Conservation (phyloP, 2,113 vertebrate species). For the Xenopus laevis region DNA sequence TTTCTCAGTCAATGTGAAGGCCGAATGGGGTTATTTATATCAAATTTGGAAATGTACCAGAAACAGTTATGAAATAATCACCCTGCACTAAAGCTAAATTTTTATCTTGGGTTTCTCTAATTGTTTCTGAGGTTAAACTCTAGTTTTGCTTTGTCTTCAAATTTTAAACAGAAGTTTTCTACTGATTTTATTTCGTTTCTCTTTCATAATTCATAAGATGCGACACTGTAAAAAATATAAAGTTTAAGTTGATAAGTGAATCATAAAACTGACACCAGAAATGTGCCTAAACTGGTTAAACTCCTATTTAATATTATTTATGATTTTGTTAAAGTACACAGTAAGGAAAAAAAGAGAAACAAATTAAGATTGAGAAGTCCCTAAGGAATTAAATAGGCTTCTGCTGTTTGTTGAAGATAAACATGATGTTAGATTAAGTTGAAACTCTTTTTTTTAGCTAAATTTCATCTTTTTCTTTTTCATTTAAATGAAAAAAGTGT, state of each 20-base stretch:
- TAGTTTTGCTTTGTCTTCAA: slow-evolving; percentile 15
- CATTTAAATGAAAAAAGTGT: too few relatives aligned
- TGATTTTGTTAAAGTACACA: slow-evolving; percentile 38
- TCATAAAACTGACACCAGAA: slow-evolving; percentile 49
- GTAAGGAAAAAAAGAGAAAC: slow-evolving; percentile 35
- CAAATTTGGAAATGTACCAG: neutral
- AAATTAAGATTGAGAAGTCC: slow-evolving; percentile 33
- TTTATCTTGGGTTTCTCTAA: neutral
- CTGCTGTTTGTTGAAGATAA: slow-evolving; percentile 4
- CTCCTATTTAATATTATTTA: slow-evolving; percentile 48
- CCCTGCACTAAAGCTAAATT: neutral
- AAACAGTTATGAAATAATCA: slow-evolving; percentile 3
- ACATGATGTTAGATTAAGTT: neutral
- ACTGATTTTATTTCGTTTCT: slow-evolving; percentile 20
- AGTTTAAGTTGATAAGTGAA: slow-evolving; percentile 46
- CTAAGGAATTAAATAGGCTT: slow-evolving; percentile 37
- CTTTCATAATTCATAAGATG: slow-evolving; percentile 36
- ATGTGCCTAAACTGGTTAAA: slow-evolving; percentile 48
- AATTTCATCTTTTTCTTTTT: neutral
- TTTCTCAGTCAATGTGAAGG: neutral
- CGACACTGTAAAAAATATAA: slow-evolving; percentile 25
- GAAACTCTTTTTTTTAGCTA: neutral
- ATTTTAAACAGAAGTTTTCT: slow-evolving; percentile 10
- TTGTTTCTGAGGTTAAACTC: slow-evolving; percentile 6
- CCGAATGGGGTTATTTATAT: neutral